Evolutionary conservation across 2,113 vertebrate species (phyloP), one percentile per base, ranked within the genome.

Genomic region (Scomber japonicus): DNA sequence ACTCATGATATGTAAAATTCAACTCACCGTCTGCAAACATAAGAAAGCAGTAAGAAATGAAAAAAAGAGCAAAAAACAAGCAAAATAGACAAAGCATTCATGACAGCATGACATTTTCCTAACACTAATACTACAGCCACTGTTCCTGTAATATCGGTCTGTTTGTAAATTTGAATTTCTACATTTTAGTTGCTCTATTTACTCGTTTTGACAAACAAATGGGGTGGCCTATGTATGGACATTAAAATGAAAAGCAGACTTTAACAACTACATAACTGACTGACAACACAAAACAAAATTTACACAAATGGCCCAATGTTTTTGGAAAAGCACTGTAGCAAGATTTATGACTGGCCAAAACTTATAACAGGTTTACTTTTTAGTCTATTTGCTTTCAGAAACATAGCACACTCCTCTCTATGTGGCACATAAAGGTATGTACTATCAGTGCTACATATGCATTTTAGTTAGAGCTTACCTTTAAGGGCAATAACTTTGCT

Each of bases 1-100:
- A 97, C 96, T 96, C 94, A 95, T 95, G 94, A 94, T 93, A 96
- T 84, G 91, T 93, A 97, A 95, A 92, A 90, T 94, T 95, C 93
- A 99, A 99, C 98, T 99, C 97, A 99, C 98, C 98, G 96, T 99
- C 98, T 99, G 97, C 96, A 99, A 97, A 99, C 92, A 95, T 97
- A 99, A 99, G 98, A 97, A 96, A 97, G 98, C 98, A 96, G 96
- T 97, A 97, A 97, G 94, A 96, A 96, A 96, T 94, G 35, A 91
- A 94, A 95, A 97, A 97, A 97, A 96, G 93, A 95, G 94, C 90
- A 94, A 94, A 94, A 95, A 95, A 94, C 93, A 95, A 95, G 93
- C 93, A 94, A 95, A 95, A 95, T 91, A 95, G 93, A 95, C 94
- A 96, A 95, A 94, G 94, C 92, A 92, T 95, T 95, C 93, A 94